Evolutionary conservation across 2,113 vertebrate genomes (phyloP), one percentile per base, ranked within the genome.

Genomic region (Myotis brandtii): DNA sequence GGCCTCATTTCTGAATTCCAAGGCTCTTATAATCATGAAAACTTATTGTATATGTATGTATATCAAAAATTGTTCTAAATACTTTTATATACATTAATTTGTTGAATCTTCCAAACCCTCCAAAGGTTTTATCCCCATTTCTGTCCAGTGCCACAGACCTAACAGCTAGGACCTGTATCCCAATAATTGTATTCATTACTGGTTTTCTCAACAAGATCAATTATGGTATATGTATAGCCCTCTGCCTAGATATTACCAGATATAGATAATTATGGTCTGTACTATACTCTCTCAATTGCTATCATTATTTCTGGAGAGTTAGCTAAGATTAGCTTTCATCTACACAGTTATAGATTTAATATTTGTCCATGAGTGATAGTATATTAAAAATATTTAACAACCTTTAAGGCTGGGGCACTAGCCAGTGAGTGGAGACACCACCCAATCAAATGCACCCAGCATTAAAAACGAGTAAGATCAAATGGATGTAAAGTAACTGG

Each of bases 361-460:
- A 79, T 94, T 90, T 94, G 32, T 77, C 40, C 18, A 85, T 46
- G 50, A 43, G 4, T 56, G 32, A 76, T 40, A 10, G 0, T 50
- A 84, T 90, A 59, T 54, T 90, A 32, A 84, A 83, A 75, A 94
- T 76, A 56, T 9, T 89, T 73, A 75, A 54, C 37, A 89, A 59
- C 34, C 9, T 25, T 56, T 77, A 76, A 77, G 50, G 13, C 12
- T 37, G 18, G 5, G 56, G 37, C 23, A 67, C 16, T 32, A 84
- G 30, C 16, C 59, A 76, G 59, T 83, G 43, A 30, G 46, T 64
- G 17, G 69, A 43, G 30, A 67, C 13, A 82, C 34, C 23, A 46
- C 32, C 59, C 59, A 75, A 8, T 67, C 21, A 66, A 88, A 89
- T 67, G 30, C 27, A 69, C 25, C 40, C 14, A 62, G 10, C 17